Evolutionary conservation across 2,113 vertebrate genomes (phyloP).

Genomic region (Sinocyclocheilus maitianheensis): DNA sequence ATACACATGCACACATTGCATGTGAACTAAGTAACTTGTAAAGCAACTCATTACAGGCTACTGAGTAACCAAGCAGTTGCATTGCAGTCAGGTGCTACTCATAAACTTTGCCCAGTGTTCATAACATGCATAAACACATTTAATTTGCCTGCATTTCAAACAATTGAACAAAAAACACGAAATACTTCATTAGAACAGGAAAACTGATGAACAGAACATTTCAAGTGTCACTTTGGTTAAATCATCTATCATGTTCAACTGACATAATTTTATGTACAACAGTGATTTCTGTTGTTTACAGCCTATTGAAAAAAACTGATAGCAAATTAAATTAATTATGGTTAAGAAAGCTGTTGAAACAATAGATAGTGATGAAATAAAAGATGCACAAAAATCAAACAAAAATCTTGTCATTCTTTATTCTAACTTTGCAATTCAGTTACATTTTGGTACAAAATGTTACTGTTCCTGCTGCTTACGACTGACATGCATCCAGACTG

Average conservation of each 20-base stretch:
- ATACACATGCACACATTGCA: neutral
- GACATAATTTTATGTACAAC: neutral
- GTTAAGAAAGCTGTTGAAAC: neutral
- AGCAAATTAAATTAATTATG: neutral
- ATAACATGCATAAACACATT: neutral
- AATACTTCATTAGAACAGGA: neutral
- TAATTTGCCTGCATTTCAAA: neutral
- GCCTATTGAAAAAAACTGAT: neutral
- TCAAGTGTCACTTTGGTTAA: neutral
- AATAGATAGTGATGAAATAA: neutral
- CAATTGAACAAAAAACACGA: neutral
- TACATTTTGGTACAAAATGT: neutral
- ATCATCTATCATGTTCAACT: neutral
- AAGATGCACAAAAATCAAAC: neutral
- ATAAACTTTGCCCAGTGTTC: constrained; percentile 25
- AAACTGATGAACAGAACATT: neutral
- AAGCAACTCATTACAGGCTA: constrained; percentile 31
- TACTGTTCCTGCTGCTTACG: neutral
- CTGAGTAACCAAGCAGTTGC: constrained; percentile 34
- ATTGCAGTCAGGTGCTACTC: constrained; percentile 57
- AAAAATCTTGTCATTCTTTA: neutral
- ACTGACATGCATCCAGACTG: neutral
- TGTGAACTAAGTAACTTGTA: constrained; percentile 7
- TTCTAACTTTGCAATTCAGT: neutral
- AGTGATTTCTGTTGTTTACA: neutral